Base-by-base conservation (phyloP, 2,797 vertebrate genomes). In the Sebastes steindachneri region DNA sequence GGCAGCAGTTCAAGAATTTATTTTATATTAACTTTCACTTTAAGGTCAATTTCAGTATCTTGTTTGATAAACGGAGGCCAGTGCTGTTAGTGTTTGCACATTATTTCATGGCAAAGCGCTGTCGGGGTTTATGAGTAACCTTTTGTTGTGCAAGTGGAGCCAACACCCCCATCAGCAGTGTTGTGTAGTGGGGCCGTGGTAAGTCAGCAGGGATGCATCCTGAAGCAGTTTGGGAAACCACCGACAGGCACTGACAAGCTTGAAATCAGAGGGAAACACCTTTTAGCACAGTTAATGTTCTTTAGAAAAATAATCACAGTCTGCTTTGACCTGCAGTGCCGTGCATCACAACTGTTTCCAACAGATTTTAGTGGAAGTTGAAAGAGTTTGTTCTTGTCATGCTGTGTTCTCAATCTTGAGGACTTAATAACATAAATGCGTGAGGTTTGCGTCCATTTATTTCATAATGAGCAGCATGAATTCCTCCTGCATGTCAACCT, bases 171-270 rank as follows among this genome's bases (percentile, higher is more conserved):
- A 28, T 25, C 51, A 31, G 65, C 25, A 41, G 37, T 41, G 48
- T 66, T 53, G 33, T 63, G 72, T 41, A 0, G 29, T 28, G 57
- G 41, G 67, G 63, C 65, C 37, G 68, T 33, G 58, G 73, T 79
- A 73, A 79, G 70, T 63, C 79, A 74, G 71, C 78, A 73, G 77
- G 72, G 77, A 71, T 84, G 26, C 59, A 74, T 89, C 84, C 77
- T 77, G 68, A 64, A 83, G 88, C 77, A 28, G 64, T 75, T 65
- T 75, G 28, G 48, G 73, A 80, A 79, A 37, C 48, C 79, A 77
- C 62, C 2, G 31, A 76, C 84, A 65, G 37, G 79, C 85, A 80
- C 72, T 0, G 41, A 74, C 82, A 88, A 28, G 83, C 69, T 60
- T 53, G 70, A 70, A 75, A 73, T 72, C 55, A 65, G 57, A 79